phyloP scores from a whole-genome alignment of 2,888 invertebrate species.

The Loripinus fragilis region DNA sequence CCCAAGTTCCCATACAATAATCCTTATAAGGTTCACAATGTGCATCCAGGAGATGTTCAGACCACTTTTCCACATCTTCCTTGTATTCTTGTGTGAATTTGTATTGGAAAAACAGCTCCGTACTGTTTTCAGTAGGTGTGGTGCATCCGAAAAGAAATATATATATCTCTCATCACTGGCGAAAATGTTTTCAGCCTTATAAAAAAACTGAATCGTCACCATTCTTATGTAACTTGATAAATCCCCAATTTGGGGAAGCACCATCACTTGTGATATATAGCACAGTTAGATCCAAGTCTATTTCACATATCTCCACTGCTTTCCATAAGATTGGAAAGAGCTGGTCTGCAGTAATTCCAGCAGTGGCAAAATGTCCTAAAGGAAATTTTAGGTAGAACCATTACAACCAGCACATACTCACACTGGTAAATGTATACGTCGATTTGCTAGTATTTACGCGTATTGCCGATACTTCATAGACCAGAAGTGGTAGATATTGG shows the following conservation, averaged over 20 bases:
- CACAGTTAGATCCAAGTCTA: slow-evolving; percentile 31
- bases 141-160: slow-evolving; percentile 43
- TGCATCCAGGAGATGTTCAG: slow-evolving; percentile 57
- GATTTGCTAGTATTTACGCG: too few relatives aligned
- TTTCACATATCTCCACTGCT: slow-evolving; percentile 46
- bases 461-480: too few relatives aligned
- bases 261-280: slow-evolving; percentile 53
- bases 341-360: slow-evolving; percentile 48
- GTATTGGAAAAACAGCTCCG: slow-evolving; percentile 58
- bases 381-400: slow-evolving; percentile 50
- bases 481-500: too few relatives aligned
- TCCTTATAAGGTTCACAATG: slow-evolving; percentile 48
- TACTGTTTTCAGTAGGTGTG: slow-evolving; percentile 55
- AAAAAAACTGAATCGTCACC: slow-evolving; percentile 2
- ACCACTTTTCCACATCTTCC: slow-evolving; percentile 50
- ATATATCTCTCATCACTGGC: slow-evolving; percentile 6
- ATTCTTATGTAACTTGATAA: slow-evolving; percentile 38
- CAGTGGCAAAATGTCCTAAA: slow-evolving; percentile 53
- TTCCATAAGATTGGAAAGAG: slow-evolving; percentile 57
- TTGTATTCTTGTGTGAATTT: slow-evolving; percentile 42
- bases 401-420: slow-evolving; percentile 41
- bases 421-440: too few relatives aligned
- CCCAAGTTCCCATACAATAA: slow-evolving; percentile 31
- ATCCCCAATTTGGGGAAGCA: slow-evolving; percentile 56
- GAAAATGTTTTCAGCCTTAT: slow-evolving; percentile 19